Conservation (phyloP, 2,888 invertebrate genomes). For the Hydroisotoma schaefferi region DNA sequence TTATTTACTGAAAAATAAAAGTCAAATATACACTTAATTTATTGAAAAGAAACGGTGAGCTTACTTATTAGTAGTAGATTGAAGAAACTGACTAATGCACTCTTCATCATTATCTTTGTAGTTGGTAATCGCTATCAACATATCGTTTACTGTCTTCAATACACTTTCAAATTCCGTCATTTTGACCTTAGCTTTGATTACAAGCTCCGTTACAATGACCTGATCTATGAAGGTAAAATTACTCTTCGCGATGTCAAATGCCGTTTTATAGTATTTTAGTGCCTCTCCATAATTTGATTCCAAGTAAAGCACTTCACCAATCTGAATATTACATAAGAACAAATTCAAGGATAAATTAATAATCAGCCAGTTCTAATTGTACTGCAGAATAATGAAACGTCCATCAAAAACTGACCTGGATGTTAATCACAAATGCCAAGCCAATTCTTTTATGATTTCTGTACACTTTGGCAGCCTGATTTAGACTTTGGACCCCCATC, state of each 20-base stretch:
- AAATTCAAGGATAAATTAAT: not conserved
- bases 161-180: constrained; percentile 45
- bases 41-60: not conserved
- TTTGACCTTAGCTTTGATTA: constrained; percentile 42
- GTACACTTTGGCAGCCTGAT: constrained; percentile 42
- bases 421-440: constrained; percentile 27
- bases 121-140: constrained; percentile 25
- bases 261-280: constrained; percentile 40
- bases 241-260: constrained; percentile 32
- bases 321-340: constrained; percentile 6
- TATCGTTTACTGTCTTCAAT: constrained; percentile 43
- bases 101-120: constrained; percentile 2
- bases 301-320: constrained; percentile 10
- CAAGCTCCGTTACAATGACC: constrained; percentile 34
- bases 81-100: not conserved
- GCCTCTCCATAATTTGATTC: constrained; percentile 39
- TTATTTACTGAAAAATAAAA: not conserved
- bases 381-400: not conserved
- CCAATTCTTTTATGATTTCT: constrained; percentile 36
- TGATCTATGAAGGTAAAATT: constrained; percentile 43
- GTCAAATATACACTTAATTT: not conserved
- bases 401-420: constrained; percentile 28
- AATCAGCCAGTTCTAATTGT: not conserved
- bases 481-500: constrained; percentile 40
- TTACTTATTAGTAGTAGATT: constrained; percentile 2